Evolutionary conservation across 2,888 invertebrate species (phyloP), one percentile per base, ranked within the genome.

Genomic region (Drosophila suboccidentalis): DNA sequence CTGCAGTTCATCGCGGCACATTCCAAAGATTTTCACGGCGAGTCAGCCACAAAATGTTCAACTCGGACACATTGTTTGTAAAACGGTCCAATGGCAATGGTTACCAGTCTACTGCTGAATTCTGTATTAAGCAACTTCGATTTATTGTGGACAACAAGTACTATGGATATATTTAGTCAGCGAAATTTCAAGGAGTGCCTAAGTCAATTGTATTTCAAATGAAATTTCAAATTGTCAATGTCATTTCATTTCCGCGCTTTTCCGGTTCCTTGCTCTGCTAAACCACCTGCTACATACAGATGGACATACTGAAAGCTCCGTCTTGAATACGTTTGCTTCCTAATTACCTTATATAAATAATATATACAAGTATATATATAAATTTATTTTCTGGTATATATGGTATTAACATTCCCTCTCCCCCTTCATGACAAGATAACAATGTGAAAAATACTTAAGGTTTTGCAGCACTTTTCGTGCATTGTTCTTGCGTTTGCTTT

Each of bases 161-260:
- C 53, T 73, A 51, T 58, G 49, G 73, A 49, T 55, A 36, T 34
- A 44, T 55, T 55, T 63, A 51, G 41, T 17, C 29, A 26, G 36
- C 44, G 22, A 26, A 26, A 17, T 26, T 57, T 46, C 39, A 32
- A 46, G 39, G 58, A 65, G 55, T 26, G 71, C 66, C 71, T 65
- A 78, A 80, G 66, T 72, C 80, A 82, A 80, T 85, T 85, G 72
- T 50, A 57, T 66, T 80, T 78, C 41, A 78, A 87, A 83, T 75
- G 63, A 67, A 81, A 87, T 83, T 86, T 71, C 60, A 67, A 76
- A 78, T 83, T 82, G 76, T 70, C 77, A 85, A 76, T 82, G 66
- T 74, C 85, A 82, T 82, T 84, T 82, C 70, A 82, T 84, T 84
- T 78, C 82, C 53, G 62, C 75, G 61, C 69, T 61, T 61, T 84